phyloP scores from a whole-genome alignment of 1,140 invertebrate genomes.

The Atta colombica region DNA sequence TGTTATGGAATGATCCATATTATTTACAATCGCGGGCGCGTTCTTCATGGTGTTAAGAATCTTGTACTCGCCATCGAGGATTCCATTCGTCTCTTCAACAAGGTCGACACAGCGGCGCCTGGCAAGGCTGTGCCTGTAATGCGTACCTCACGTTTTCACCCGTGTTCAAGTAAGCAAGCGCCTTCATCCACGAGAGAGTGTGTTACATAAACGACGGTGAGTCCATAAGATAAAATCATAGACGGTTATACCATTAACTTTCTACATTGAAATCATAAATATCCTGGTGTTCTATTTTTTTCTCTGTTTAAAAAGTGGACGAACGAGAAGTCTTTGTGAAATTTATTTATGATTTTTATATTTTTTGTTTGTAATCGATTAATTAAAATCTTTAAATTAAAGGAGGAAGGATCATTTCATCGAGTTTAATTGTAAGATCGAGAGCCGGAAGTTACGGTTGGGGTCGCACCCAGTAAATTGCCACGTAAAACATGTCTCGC shows the following conservation, averaged over 20 bases:
- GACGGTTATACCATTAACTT: slow-evolving; percentile 33
- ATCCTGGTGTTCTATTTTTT: not conserved
- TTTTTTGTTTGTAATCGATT: not conserved
- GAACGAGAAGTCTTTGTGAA: not conserved
- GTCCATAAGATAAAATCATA: slow-evolving; percentile 31
- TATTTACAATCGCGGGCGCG: slow-evolving; percentile 35
- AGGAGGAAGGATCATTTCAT: not conserved
- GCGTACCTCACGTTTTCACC: slow-evolving; percentile 73
- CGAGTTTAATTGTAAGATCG: not conserved
- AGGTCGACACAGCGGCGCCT: slow-evolving; percentile 82
- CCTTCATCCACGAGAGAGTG: slow-evolving; percentile 60
- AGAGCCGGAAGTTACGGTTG: not conserved
- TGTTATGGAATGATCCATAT: slow-evolving; percentile 17
- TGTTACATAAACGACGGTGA: slow-evolving; percentile 64
- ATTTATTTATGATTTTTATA: not conserved
- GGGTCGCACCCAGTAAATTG: not conserved
- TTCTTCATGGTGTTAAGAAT: slow-evolving; percentile 7
- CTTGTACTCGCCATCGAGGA: slow-evolving; percentile 64
- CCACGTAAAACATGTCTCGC: slow-evolving; percentile 1
- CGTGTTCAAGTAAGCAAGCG: slow-evolving; percentile 56
- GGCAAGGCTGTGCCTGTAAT: slow-evolving; percentile 75
- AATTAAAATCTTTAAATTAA: not conserved
- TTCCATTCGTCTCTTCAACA: slow-evolving; percentile 75
- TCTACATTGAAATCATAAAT: slow-evolving; percentile 41
- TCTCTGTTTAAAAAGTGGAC: not conserved